Percentiles rank a stretch among this genome's conserved stretches.
Conservation (phyloP, 35 echinoderm and acorn worm species). For the Amphiura filiformis region DNA sequence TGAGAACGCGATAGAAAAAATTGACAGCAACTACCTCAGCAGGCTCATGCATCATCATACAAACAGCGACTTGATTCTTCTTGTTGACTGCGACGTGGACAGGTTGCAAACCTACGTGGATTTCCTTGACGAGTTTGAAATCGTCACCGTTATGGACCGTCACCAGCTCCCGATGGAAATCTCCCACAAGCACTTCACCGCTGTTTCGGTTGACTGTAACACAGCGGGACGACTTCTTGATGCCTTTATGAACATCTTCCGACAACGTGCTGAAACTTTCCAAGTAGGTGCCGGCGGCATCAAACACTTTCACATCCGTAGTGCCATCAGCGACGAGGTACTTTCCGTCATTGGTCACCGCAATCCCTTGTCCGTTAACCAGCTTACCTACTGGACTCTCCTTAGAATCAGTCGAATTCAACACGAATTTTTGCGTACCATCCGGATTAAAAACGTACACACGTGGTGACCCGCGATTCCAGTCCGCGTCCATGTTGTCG, state of each 20-base stretch:
- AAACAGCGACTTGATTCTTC: not conserved
- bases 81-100: not conserved
- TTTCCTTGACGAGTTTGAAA: not conserved
- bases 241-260: not conserved
- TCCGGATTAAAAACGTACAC: not conserved
- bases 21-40: too few relatives aligned
- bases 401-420: not conserved
- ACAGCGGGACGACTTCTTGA: not conserved
- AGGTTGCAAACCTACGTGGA: not conserved
- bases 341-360: not conserved
- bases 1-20: too few relatives aligned
- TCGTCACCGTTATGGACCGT: not conserved
- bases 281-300: not conserved
- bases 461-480: not conserved
- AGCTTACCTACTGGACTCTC: not conserved
- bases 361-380: not conserved
- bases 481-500: not conserved
- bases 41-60: not conserved
- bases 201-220: not conserved
- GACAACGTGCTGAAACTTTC: not conserved
- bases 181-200: not conserved
- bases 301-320: not conserved
- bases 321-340: not conserved
- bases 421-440: not conserved
- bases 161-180: not conserved